A percentile compares a stretch with the other conserved stretches of the same genome.
Conservation (phyloP, 2,888 invertebrate genomes). For the Lamellibrachia satsuma region DNA sequence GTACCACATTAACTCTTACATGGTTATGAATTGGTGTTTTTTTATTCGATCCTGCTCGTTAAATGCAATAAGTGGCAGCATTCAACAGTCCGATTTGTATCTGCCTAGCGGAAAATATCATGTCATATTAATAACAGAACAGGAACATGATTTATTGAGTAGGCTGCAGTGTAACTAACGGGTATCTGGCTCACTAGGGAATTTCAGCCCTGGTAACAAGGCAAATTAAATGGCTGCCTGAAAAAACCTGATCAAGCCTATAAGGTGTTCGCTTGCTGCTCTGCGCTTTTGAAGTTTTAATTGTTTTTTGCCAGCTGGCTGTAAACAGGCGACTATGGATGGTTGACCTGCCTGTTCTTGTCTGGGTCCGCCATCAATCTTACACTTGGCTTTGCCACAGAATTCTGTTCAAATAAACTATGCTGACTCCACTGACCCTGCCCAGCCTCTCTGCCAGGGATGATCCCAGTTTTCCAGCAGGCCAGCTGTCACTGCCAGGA, state of each 20-base stretch:
- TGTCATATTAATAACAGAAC: not conserved
- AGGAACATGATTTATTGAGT: not conserved
- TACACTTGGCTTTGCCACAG: not conserved
- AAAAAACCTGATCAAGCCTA: not conserved
- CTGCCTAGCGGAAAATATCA: not conserved
- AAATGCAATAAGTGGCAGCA: not conserved
- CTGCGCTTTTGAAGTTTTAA: not conserved
- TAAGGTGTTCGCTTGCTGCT: not conserved
- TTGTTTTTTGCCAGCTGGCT: not conserved
- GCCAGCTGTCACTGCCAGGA: not conserved
- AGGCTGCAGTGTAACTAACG: not conserved
- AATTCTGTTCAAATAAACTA: slow-evolving; percentile 13
- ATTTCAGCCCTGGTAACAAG: not conserved
- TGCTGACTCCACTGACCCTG: not conserved
- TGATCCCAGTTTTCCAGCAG: not conserved
- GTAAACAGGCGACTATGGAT: not conserved
- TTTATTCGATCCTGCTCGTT: not conserved
- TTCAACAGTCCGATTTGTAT: not conserved
- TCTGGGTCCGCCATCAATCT: not conserved
- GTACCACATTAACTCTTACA: not conserved
- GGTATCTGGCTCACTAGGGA: not conserved
- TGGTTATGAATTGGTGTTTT: not conserved
- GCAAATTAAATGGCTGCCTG: not conserved
- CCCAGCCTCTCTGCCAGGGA: not conserved
- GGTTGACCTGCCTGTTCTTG: not conserved